A percentile compares a stretch with the other conserved stretches of the same genome.
phyloP scores from a whole-genome alignment of 2,888 invertebrate genomes.

The Erannis defoliaria region DNA sequence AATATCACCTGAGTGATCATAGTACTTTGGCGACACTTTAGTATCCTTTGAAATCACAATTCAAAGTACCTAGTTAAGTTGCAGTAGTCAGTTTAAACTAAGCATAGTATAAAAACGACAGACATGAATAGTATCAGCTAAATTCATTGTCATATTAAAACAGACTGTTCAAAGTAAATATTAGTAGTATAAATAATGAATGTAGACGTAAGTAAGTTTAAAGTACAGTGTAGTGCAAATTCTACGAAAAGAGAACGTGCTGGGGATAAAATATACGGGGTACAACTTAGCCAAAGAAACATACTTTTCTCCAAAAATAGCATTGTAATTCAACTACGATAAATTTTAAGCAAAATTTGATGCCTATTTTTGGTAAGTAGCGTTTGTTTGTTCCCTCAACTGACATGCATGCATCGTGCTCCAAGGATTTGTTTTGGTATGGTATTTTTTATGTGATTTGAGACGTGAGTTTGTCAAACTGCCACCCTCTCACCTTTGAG shows the following conservation, averaged over 20 bases:
- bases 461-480: slow-evolving; percentile 35
- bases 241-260: slow-evolving; percentile 53
- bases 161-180: neutral
- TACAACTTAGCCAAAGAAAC: slow-evolving; percentile 23
- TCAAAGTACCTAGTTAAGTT: neutral
- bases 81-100: neutral
- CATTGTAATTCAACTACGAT: slow-evolving; percentile 13
- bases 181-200: slow-evolving; percentile 24
- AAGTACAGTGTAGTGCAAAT: slow-evolving; percentile 47
- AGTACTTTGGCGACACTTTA: too few species aligned
- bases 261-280: slow-evolving; percentile 33
- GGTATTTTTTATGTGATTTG: slow-evolving; percentile 26
- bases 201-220: slow-evolving; percentile 8
- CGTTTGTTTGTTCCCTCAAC: slow-evolving; percentile 26
- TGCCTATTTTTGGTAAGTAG: slow-evolving; percentile 15
- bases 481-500: slow-evolving; percentile 68
- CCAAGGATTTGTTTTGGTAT: slow-evolving; percentile 26
- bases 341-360: slow-evolving; percentile 6
- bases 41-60: too few species aligned
- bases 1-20: too few species aligned
- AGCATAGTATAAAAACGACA: neutral
- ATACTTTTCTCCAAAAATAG: slow-evolving; percentile 27
- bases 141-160: neutral
- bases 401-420: slow-evolving; percentile 70
- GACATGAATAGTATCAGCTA: neutral